Evolutionary conservation across 2,888 invertebrate genomes (phyloP), one percentile per base, ranked within the genome.

Genomic region (Catocala nupta): DNA sequence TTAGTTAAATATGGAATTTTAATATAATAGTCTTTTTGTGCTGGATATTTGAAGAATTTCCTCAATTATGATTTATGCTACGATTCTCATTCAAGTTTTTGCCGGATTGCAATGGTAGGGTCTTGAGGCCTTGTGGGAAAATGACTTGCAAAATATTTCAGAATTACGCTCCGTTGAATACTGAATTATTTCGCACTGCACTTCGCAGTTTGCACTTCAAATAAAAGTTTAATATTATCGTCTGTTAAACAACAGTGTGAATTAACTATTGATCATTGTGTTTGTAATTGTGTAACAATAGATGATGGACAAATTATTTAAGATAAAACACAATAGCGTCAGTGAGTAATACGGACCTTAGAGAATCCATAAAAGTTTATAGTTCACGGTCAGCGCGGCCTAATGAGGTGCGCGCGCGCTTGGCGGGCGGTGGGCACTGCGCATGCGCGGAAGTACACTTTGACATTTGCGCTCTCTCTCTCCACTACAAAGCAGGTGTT

Each of bases 291-390:
- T 63, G 65, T 65, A 78, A 81, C 81, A 84, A 78, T 78, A 73
- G 77, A 73, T 78, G 79, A 80, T 77, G 78, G 63, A 81, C 81
- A 81, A 79, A 81, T 83, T 79, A 82, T 81, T 47, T 84, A 80
- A 84, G 73, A 81, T 80, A 78, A 77, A 72, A 78, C 77, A 85
- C 83, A 87, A 86, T 83, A 71, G 80, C 71, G 65, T 76, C 71
- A 80, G 84, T 83, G 83, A 87, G 85, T 87, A 84, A 84, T 82
- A 89, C 90, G 90, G 89, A 92, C 90, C 86, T 90, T 79, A 76
- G 75, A 81, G 84, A 81, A 83, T 83, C 81, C 78, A 87, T 86
- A 90, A 91, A 92, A 90, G 88, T 48, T 81, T 87, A 90, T 89
- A 91, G 91, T 91, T 91, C 91, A 90, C 81, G 90, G 90, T 71